A percentile compares a stretch with the other conserved stretches of the same genome.
phyloP scores from a whole-genome alignment of 2,888 invertebrate genomes.

The Asteroscopus sphinx region DNA sequence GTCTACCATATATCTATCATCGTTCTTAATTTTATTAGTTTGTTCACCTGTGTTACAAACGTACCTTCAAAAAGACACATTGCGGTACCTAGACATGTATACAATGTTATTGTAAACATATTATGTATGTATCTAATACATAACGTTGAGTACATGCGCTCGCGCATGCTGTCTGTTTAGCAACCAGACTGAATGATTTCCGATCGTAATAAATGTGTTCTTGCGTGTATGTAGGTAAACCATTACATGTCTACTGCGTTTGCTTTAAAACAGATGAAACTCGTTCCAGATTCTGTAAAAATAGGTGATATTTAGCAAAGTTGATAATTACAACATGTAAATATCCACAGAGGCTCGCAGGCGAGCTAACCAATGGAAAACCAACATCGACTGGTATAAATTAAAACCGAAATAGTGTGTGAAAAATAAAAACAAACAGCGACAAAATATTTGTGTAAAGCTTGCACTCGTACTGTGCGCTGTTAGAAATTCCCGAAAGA shows the following conservation, averaged over 20 bases:
- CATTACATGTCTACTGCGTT: slow-evolving; percentile 69
- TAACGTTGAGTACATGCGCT: slow-evolving; percentile 5
- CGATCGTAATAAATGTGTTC: slow-evolving; percentile 78
- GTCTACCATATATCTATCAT: slow-evolving; percentile 63
- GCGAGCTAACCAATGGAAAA: slow-evolving; percentile 49
- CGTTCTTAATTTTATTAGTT: slow-evolving; percentile 71
- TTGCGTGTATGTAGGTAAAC: slow-evolving; percentile 69
- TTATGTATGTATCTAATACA: slow-evolving; percentile 14
- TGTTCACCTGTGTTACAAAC: slow-evolving; percentile 67
- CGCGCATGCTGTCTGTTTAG: slow-evolving; percentile 62
- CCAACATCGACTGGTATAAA: slow-evolving; percentile 54
- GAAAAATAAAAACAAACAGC: slow-evolving; percentile 48
- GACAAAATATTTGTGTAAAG: slow-evolving; percentile 41
- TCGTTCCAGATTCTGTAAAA: slow-evolving; percentile 72
- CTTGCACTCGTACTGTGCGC: slow-evolving; percentile 25
- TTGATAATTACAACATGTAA: slow-evolving; percentile 64
- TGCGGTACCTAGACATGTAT: slow-evolving; percentile 23
- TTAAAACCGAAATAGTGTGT: slow-evolving; percentile 48
- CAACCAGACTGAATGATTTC: slow-evolving; percentile 76
- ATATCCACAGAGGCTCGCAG: slow-evolving; percentile 51
- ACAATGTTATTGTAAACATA: slow-evolving; percentile 19
- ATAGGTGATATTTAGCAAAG: slow-evolving; percentile 63
- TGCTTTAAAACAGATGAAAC: slow-evolving; percentile 77
- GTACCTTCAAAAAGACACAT: slow-evolving; percentile 54
- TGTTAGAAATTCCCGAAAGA: slow-evolving; percentile 27